phyloP scores from a whole-genome alignment of 2,888 invertebrate genomes.

The Iphiclides podalirius region DNA sequence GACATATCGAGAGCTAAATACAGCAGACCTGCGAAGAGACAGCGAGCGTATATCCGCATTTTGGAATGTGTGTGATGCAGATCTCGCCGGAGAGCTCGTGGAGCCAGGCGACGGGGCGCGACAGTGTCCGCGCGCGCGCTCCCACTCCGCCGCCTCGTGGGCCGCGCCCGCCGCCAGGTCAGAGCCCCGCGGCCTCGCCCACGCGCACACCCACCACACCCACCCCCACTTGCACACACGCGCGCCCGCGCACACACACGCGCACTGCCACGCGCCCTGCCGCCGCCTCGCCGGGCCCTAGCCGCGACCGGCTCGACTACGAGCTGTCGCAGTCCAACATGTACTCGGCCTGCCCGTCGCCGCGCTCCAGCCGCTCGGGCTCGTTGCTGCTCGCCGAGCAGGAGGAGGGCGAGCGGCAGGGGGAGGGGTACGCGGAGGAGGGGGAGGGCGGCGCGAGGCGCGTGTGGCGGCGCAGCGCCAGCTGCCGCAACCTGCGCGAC shows the following conservation, averaged over 20 bases:
- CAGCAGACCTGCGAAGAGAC: too few species aligned
- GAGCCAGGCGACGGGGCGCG: slow-evolving; percentile 65
- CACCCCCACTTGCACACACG: slow-evolving; percentile 28
- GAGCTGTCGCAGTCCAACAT: slow-evolving; percentile 79
- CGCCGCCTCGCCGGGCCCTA: slow-evolving; percentile 64
- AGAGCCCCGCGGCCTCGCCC: slow-evolving; percentile 36
- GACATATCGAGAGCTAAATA: too few species aligned
- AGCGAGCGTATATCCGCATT: too few species aligned
- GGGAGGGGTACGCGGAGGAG: neutral
- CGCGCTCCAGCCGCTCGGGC: slow-evolving; percentile 64
- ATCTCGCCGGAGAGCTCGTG: slow-evolving; percentile 78
- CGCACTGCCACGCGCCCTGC: slow-evolving; percentile 59
- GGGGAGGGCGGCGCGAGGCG: slow-evolving; percentile 54
- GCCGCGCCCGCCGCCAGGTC: slow-evolving; percentile 74
- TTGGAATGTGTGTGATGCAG: slow-evolving; percentile 42
- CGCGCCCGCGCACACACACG: slow-evolving; percentile 45
- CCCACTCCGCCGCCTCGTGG: slow-evolving; percentile 76
- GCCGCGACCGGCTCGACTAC: slow-evolving; percentile 76
- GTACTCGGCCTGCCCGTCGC: slow-evolving; percentile 66
- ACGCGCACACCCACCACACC: slow-evolving; percentile 32
- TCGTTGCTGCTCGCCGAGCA: slow-evolving; percentile 50
- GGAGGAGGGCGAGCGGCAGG: slow-evolving; percentile 10
- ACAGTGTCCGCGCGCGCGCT: slow-evolving; percentile 66
- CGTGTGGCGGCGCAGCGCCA: slow-evolving; percentile 89
- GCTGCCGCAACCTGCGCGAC: slow-evolving; percentile 90